A percentile compares a stretch with the other conserved stretches of the same genome.
Conservation (phyloP, 2,888 invertebrate genomes). For the Eupeodes luniger region DNA sequence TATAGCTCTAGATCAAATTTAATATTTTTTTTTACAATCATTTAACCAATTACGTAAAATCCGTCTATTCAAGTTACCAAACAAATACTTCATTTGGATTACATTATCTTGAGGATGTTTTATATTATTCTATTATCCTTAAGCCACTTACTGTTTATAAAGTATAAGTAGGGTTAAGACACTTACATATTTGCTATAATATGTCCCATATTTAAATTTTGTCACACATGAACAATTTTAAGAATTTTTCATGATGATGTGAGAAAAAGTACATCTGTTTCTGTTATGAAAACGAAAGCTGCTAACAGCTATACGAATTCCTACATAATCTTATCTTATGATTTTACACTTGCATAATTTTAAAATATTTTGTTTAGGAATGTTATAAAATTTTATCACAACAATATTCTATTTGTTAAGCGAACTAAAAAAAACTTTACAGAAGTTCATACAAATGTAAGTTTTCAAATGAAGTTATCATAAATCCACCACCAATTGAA, state of each 20-base stretch:
- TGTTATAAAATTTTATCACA: neutral
- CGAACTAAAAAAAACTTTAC: neutral
- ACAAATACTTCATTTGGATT: no score
- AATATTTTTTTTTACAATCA: no score
- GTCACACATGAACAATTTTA: neutral
- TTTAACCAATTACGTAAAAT: no score
- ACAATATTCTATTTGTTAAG: no score
- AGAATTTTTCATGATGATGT: neutral
- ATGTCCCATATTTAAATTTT: slow-evolving; percentile 23
- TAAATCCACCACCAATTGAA: neutral
- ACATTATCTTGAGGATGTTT: neutral
- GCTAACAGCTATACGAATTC: neutral
- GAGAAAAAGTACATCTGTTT: slow-evolving; percentile 29
- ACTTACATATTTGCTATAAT: neutral
- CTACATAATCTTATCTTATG: neutral
- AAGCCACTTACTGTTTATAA: neutral
- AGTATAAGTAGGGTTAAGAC: neutral
- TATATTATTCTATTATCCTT: neutral
- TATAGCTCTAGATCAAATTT: no score
- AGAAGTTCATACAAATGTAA: neutral
- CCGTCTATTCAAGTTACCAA: no score
- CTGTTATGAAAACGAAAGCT: neutral
- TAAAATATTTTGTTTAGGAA: neutral
- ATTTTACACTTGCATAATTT: neutral
- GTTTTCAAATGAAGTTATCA: slow-evolving; percentile 4